These are phyloP conservation scores for Plecotus auritus DNA, from an alignment of 2,113 vertebrate genomes.

Conservation along the genomic window DNA sequence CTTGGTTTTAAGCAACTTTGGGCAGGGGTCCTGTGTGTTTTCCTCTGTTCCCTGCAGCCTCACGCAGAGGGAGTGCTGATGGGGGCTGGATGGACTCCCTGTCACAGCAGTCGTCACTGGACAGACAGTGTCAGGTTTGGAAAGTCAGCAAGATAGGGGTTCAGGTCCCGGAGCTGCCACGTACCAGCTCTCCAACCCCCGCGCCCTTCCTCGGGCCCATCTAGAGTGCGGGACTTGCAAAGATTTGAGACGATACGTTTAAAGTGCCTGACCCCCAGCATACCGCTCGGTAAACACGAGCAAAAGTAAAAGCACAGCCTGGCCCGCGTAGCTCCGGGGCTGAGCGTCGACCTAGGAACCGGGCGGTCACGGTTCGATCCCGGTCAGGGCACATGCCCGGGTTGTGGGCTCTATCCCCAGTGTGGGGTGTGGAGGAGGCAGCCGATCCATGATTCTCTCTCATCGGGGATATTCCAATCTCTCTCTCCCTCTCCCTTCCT, in stretches of 20 bases:
- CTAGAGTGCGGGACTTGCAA: accelerated
- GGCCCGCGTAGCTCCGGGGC: too few species aligned
- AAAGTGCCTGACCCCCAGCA: background rate
- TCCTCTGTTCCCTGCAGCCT: background rate
- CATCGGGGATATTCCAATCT: too few species aligned
- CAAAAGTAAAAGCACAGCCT: background rate
- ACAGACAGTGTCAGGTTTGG: too few species aligned
- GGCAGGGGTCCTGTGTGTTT: background rate
- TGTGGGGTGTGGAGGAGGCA: too few species aligned
- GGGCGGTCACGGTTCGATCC: too few species aligned
- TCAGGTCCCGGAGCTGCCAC: background rate
- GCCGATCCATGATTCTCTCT: too few species aligned
- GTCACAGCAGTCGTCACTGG: accelerated
- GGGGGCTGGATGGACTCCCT: background rate
- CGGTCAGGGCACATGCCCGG: too few species aligned
- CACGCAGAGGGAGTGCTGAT: accelerated
- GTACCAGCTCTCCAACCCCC: background rate
- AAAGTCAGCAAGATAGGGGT: background rate
- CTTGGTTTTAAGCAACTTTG: background rate
- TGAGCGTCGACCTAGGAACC: too few species aligned
- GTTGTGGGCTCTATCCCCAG: too few species aligned
- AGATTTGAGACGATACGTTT: background rate
- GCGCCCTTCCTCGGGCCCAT: background rate
- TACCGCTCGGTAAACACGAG: accelerated
- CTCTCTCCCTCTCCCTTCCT: too few species aligned